Evolutionary conservation across 2,113 vertebrate species (phyloP).

Genomic region (Melanocharis versteri): DNA sequence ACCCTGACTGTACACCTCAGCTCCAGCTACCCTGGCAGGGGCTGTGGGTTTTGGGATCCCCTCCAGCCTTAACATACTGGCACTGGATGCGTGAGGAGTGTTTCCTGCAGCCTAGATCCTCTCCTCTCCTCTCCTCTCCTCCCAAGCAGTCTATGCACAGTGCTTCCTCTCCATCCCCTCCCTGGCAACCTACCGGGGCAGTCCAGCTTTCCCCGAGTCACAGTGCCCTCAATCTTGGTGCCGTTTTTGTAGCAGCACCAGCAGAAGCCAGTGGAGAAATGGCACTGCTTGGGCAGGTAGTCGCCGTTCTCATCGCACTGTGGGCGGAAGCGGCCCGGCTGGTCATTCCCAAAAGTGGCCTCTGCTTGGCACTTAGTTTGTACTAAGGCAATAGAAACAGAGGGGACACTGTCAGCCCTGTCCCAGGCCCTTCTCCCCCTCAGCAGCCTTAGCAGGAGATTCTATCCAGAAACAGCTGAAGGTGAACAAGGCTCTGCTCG

Average conservation of each 20-base stretch:
- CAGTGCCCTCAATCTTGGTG: constrained; percentile 71
- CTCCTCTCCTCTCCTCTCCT: background rate
- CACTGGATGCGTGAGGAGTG: background rate
- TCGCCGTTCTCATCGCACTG: constrained; percentile 83
- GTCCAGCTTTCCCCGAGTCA: constrained; percentile 48
- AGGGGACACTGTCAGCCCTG: constrained; percentile 17
- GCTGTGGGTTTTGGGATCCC: background rate
- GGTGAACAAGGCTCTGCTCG: rapidly evolving
- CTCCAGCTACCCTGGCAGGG: rapidly evolving
- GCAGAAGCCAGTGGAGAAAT: constrained; percentile 77
- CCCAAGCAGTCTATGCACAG: rapidly evolving
- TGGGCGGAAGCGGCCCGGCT: constrained; percentile 76
- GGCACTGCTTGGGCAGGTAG: constrained; percentile 87
- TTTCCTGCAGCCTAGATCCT: background rate
- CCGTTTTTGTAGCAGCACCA: constrained; percentile 90
- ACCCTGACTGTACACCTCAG: too few species aligned
- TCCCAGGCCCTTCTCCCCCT: background rate
- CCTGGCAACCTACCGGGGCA: constrained; percentile 72
- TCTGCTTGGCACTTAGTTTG: constrained; percentile 83
- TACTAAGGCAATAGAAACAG: constrained; percentile 68
- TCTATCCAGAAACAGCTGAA: background rate
- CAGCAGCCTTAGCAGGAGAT: background rate
- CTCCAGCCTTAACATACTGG: background rate
- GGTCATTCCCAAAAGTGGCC: constrained; percentile 2
- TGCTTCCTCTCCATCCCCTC: background rate